These are phyloP conservation scores for Pomacea maculata DNA, from an alignment of 1,140 invertebrate species.

Conservation along the genomic window DNA sequence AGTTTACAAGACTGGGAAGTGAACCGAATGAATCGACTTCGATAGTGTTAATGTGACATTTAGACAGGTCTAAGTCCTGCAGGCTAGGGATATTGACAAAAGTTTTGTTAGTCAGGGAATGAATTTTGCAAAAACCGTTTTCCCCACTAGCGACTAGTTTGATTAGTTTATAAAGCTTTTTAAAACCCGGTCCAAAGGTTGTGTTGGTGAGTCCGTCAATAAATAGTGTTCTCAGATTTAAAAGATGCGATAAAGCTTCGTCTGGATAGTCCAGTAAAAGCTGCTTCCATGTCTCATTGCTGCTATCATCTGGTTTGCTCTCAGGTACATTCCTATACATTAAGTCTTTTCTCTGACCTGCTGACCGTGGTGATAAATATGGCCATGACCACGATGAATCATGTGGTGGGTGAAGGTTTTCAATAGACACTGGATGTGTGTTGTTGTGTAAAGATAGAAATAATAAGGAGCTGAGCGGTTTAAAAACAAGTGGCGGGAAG, in stretches of 20 bases:
- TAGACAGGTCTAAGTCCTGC: slow-evolving; percentile 27
- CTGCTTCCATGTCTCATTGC: no score
- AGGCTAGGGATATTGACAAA: slow-evolving; percentile 14
- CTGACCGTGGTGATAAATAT: no score
- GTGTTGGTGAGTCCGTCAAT: slow-evolving; percentile 13
- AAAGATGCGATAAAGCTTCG: slow-evolving; percentile 10
- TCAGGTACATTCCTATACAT: no score
- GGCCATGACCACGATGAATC: no score
- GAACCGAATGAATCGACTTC: slow-evolving; percentile 11
- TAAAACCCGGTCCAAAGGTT: slow-evolving; percentile 7
- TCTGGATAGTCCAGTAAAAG: not conserved
- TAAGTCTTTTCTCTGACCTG: no score
- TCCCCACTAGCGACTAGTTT: not conserved
- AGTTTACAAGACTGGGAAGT: slow-evolving; percentile 8
- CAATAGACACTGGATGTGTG: no score
- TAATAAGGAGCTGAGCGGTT: no score
- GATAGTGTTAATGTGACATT: slow-evolving; percentile 17
- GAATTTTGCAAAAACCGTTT: not conserved
- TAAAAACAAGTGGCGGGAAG: no score
- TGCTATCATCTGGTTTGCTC: no score
- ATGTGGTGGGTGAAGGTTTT: no score
- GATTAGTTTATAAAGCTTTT: not conserved
- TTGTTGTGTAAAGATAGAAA: no score
- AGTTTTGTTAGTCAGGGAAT: not conserved
- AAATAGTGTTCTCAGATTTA: not conserved